Evolutionary conservation across 64 coral and sea anemone genomes (phyloP).

Genomic region (Stichodactyla helianthus): DNA sequence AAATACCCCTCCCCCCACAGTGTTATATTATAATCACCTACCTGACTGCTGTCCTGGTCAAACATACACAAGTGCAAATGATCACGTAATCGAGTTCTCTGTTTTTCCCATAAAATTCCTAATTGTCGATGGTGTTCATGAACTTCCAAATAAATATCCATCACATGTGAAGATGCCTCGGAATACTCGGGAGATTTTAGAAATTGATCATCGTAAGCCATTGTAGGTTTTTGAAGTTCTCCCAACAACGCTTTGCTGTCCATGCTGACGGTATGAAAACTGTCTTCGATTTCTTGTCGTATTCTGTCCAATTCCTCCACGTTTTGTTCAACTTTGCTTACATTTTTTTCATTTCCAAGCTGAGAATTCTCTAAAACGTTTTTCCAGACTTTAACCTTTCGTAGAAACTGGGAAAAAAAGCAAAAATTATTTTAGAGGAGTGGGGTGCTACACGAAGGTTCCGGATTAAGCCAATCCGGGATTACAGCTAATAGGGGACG

Average conservation of each 20-base stretch:
- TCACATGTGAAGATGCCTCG: constrained; percentile 92
- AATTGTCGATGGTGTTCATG: constrained; percentile 97
- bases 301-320: constrained; percentile 60
- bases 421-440: neutral
- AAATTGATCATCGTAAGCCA: constrained; percentile 79
- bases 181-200: constrained; percentile 90
- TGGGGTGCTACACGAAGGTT: neutral
- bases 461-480: no score
- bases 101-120: constrained; percentile 88
- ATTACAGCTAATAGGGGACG: no score
- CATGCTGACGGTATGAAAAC: constrained; percentile 75
- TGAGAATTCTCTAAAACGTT: constrained; percentile 46
- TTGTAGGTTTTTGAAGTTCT: constrained; percentile 80
- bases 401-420: constrained; percentile 56
- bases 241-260: constrained; percentile 93
- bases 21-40: neutral
- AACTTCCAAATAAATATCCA: constrained; percentile 96
- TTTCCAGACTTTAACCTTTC: constrained; percentile 86
- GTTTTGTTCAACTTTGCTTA: constrained; percentile 60
- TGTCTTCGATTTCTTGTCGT: constrained; percentile 82
- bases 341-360: constrained; percentile 51
- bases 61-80: constrained; percentile 94
- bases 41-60: constrained; percentile 97
- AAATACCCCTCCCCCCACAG: neutral
- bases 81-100: constrained; percentile 61